Base-by-base conservation (phyloP, 2,113 vertebrate species). In the Trichechus manatus region DNA sequence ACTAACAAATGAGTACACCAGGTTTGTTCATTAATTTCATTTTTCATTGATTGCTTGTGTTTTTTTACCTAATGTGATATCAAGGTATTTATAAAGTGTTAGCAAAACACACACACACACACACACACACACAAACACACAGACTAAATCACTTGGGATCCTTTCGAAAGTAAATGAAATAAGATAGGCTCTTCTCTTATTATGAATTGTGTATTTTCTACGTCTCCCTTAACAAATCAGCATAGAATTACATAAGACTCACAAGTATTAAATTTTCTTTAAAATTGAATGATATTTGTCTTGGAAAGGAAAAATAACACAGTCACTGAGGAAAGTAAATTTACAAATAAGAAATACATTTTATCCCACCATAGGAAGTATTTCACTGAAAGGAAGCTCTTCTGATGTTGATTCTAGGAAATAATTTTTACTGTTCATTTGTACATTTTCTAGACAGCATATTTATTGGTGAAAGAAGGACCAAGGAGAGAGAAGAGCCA, bases 191-290 rank as follows among this genome's bases (percentile, higher is more conserved):
- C 93, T 93, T 10, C 6, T 80, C 10, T 11, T 82, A 9, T 87
- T 79, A 93, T 72, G 10, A 92, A 79, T 47, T 86, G 36, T 75
- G 1, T 56, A 53, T 94, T 94, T 95, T 96, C 39, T 96, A 80
- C 27, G 89, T 77, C 19, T 94, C 39, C 27, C 66, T 96, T 93
- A 93, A 86, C 36, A 96, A 86, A 91, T 91, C 39, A 93, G 31
- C 66, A 87, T 89, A 19, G 59, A 96, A 89, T 95, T 95, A 78
- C 29, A 75, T 63, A 92, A 95, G 31, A 77, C 63, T 3, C 17
- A 20, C 44, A 96, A 86, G 88, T 94, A 94, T n/a, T 93, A 19
- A 75, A 77, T 94, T 93, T 95, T 95, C 31, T 72, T 50, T 50
- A 81, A 85, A 88, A 79, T 27, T 75, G 33, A 97, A 50, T 72